These are phyloP conservation scores for Oscheius sp. DNA, from an alignment of 1,140 invertebrate genomes.

Conservation along the genomic window DNA sequence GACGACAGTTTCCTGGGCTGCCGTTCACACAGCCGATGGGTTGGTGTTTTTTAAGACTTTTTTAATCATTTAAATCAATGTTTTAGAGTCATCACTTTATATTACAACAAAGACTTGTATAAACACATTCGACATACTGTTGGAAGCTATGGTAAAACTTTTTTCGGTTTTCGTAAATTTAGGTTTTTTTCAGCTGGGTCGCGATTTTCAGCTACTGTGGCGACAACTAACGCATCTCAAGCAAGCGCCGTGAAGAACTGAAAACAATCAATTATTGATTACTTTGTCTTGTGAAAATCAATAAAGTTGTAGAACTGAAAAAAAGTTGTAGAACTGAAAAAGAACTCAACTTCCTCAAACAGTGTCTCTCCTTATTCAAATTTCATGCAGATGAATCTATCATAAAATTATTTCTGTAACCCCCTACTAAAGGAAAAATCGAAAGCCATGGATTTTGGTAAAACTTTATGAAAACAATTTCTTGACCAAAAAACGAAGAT, in stretches of 20 bases:
- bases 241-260: not conserved
- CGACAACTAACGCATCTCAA: not conserved
- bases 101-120: not conserved
- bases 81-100: not conserved
- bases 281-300: too few species aligned
- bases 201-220: not conserved
- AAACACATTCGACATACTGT: not conserved
- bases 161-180: too few species aligned
- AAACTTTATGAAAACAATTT: too few species aligned
- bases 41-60: constrained; percentile 3
- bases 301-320: too few species aligned
- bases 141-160: not conserved
- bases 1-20: constrained; percentile 23
- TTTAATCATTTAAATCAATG: not conserved
- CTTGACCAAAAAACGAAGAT: too few species aligned
- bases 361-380: too few species aligned
- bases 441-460: too few species aligned
- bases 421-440: too few species aligned
- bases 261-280: not conserved
- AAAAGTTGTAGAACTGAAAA: too few species aligned
- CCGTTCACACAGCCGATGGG: constrained; percentile 20
- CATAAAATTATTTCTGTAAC: too few species aligned
- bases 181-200: not conserved
- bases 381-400: too few species aligned
- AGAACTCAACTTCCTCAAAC: too few species aligned